A percentile compares a stretch with the other conserved stretches of the same genome.
phyloP scores from a whole-genome alignment of 1,140 invertebrate species.

The Orussus abietinus region DNA sequence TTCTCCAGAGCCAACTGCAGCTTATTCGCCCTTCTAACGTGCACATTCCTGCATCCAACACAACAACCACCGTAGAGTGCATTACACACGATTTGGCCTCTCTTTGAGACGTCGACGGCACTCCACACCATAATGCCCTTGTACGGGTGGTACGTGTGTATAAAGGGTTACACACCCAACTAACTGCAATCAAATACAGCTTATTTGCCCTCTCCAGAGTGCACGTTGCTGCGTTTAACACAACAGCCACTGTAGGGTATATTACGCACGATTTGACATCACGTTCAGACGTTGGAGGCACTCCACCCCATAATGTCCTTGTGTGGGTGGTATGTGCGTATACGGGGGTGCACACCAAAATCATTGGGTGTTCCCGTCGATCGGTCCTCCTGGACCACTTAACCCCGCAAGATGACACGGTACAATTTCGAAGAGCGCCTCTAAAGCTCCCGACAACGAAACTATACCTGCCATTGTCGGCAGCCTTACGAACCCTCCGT shows the following conservation, averaged over 20 bases:
- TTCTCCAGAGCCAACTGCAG: conserved; percentile 15
- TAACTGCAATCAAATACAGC: conserved; percentile 11
- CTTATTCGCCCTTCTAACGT: conserved; percentile 12
- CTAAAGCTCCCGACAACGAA: too few species aligned
- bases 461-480: conserved; percentile 31
- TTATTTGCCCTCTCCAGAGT: conserved; percentile 23
- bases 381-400: conserved; percentile 35
- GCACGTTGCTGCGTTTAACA: too few species aligned
- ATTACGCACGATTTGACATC: neutral
- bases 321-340: conserved; percentile 2
- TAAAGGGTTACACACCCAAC: neutral
- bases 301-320: conserved; percentile 1
- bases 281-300: too few species aligned
- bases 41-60: too few species aligned
- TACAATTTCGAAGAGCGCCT: too few species aligned
- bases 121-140: neutral
- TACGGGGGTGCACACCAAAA: neutral
- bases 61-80: neutral
- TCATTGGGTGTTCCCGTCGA: neutral
- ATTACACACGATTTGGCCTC: neutral
- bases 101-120: too few species aligned
- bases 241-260: neutral
- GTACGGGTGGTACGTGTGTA: conserved; percentile 2
- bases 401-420: conserved; percentile 41
- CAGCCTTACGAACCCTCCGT: conserved; percentile 26